Conservation (phyloP, 2,888 invertebrate species). For the Cremastobaeus sp. region DNA sequence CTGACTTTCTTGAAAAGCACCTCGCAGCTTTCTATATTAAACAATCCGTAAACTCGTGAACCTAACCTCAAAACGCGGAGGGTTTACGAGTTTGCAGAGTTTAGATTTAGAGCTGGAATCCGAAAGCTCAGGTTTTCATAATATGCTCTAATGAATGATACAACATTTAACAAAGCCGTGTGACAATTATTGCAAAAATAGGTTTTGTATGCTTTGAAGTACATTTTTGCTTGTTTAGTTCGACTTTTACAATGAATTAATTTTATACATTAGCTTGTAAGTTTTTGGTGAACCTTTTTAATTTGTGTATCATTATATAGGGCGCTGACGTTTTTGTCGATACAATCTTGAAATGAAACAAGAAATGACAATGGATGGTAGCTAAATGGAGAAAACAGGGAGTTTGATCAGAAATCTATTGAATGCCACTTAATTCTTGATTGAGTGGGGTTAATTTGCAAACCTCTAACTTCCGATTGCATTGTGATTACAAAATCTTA, state of each 20-base stretch:
- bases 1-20: slow-evolving; percentile 17
- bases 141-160: slow-evolving; percentile 17
- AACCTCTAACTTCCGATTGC: slow-evolving; percentile 13
- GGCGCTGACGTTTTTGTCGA: slow-evolving; percentile 57
- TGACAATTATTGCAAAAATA: slow-evolving; percentile 21
- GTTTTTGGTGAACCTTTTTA: slow-evolving; percentile 44
- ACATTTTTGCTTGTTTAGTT: slow-evolving; percentile 13
- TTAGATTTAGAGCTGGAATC: slow-evolving; percentile 36
- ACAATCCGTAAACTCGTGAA: slow-evolving; percentile 24
- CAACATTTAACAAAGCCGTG: slow-evolving; percentile 25
- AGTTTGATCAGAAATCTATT: slow-evolving; percentile 43
- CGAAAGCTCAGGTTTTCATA: slow-evolving; percentile 17
- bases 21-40: slow-evolving; percentile 20
- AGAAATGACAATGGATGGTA: slow-evolving; percentile 55
- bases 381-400: slow-evolving; percentile 56
- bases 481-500: slow-evolving; percentile 43
- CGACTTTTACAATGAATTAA: slow-evolving; percentile 13
- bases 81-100: slow-evolving; percentile 34
- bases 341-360: slow-evolving; percentile 55
- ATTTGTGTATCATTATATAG: slow-evolving; percentile 60
- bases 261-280: slow-evolving; percentile 30
- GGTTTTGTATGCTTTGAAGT: slow-evolving; percentile 36
- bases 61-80: slow-evolving; percentile 34
- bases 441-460: slow-evolving; percentile 23
- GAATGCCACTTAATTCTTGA: slow-evolving; percentile 26